phyloP scores from a whole-genome alignment of 2,113 vertebrate genomes.

The Channa maculata region DNA sequence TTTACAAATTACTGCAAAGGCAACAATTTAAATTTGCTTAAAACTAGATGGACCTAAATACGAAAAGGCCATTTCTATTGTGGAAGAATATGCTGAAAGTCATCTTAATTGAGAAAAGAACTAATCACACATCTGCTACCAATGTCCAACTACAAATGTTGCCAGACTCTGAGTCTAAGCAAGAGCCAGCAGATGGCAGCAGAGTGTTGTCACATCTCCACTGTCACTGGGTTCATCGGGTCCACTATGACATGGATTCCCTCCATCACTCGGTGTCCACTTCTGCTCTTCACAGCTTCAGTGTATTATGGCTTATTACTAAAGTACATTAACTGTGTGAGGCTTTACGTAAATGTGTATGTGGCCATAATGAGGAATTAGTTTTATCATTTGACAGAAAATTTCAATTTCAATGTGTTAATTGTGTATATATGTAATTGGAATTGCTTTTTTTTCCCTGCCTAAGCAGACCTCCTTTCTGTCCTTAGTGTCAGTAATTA shows the following conservation, averaged over 20 bases:
- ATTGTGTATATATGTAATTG: constrained; percentile 76
- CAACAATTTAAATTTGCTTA: too few relatives aligned
- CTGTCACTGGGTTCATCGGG: constrained; percentile 65
- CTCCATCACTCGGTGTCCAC: constrained; percentile 71
- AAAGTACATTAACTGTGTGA: constrained; percentile 63
- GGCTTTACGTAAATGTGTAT: constrained; percentile 34
- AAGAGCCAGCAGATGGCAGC: constrained; percentile 68
- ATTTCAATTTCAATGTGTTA: constrained; percentile 77
- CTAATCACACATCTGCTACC: background rate
- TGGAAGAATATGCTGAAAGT: too few relatives aligned
- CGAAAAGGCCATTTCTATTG: too few relatives aligned
- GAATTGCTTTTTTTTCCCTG: constrained; percentile 43
- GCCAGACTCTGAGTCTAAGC: background rate
- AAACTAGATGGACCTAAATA: too few relatives aligned
- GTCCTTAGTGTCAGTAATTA: constrained; percentile 58
- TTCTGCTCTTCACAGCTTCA: constrained; percentile 56
- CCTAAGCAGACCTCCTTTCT: constrained; percentile 64
- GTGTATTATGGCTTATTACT: constrained; percentile 44
- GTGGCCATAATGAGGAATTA: constrained; percentile 75
- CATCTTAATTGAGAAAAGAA: background rate
- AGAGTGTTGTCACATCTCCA: background rate
- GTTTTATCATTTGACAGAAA: constrained; percentile 76
- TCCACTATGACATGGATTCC: constrained; percentile 74
- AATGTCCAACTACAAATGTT: background rate
- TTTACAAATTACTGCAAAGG: too few relatives aligned